phyloP scores from a whole-genome alignment of 35 echinoderm and acorn worm genomes.

The Patiria miniata region DNA sequence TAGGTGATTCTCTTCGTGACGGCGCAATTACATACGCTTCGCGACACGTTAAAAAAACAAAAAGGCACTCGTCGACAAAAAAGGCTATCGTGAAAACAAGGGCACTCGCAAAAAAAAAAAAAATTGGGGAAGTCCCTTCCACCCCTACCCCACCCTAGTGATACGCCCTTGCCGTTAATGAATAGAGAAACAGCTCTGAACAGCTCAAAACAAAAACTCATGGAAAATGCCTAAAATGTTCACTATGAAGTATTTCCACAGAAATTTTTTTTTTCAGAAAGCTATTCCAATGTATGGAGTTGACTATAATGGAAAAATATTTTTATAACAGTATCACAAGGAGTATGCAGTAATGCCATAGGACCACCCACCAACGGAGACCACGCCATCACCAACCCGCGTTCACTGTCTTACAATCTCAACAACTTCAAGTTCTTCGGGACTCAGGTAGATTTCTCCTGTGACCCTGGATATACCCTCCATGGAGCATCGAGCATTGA shows the following conservation, averaged over 20 bases:
- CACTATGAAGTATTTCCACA: not conserved
- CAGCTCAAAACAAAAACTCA: no score
- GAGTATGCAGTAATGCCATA: not conserved
- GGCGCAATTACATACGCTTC: no score
- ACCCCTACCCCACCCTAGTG: no score
- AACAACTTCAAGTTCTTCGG: slow-evolving; percentile 5
- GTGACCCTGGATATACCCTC: not conserved
- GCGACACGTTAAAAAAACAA: no score
- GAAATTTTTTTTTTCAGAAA: not conserved
- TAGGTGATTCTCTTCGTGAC: no score
- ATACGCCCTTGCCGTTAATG: not conserved
- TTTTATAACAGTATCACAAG: not conserved
- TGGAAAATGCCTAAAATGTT: no score
- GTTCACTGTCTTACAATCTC: slow-evolving; percentile 7
- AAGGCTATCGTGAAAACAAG: no score
- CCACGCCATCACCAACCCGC: not conserved
- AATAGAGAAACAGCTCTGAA: not conserved
- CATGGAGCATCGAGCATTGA: not conserved
- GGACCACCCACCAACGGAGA: not conserved
- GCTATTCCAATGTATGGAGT: not conserved
- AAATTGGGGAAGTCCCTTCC: no score
- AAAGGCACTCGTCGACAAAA: no score
- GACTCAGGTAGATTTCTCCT: not conserved
- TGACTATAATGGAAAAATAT: not conserved
- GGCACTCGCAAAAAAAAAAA: no score